Evolutionary conservation across 1,140 invertebrate species (phyloP), one percentile per base, ranked within the genome.

Genomic region (Drosophila arizonae): DNA sequence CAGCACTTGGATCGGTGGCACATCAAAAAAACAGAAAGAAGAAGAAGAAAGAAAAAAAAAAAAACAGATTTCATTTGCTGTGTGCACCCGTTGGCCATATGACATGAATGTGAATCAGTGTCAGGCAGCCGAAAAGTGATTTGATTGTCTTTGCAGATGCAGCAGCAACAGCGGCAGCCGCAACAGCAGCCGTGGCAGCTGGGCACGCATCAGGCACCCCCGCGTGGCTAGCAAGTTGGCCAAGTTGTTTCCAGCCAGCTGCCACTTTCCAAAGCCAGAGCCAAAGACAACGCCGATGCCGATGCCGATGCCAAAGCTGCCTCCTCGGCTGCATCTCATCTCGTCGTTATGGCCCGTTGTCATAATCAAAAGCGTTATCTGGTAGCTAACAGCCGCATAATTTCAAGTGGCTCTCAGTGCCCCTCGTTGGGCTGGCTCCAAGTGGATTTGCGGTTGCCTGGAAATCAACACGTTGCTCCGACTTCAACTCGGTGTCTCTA

Each of bases 311-410:
- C 55, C 72, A 74, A 69, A 62, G 46, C 54, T 10, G 51, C 45
- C 46, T 58, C 45, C 46, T 58, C 54, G 39, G 55, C 43, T 71
- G 62, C 72, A 74, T 74, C 73, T 74, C 60, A 58, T 70, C 64
- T 50, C 60, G 66, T 70, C 67, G 54, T 71, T 60, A 67, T 72
- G 63, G 63, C 62, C 70, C 86, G 79, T 87, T 87, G 84, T 87
- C 84, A 87, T 88, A 87, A 87, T 87, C 84, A 88, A 88, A 88
- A 73, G 81, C 81, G 81, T 86, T 86, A 86, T 86, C 81, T 86
- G 81, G 81, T 86, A 86, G 81, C 81, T 85, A 85, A 85, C 81
- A 85, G 81, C 81, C 81, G 81, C 81, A 85, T 85, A 85, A 85
- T 85, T 85, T 85, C 81, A 85, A 85, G 81, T 86, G 77, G 46